A percentile compares a stretch with the other conserved stretches of the same genome.
Conservation (phyloP, 1,140 invertebrate genomes). For the Drosophila sulfurigaster region DNA sequence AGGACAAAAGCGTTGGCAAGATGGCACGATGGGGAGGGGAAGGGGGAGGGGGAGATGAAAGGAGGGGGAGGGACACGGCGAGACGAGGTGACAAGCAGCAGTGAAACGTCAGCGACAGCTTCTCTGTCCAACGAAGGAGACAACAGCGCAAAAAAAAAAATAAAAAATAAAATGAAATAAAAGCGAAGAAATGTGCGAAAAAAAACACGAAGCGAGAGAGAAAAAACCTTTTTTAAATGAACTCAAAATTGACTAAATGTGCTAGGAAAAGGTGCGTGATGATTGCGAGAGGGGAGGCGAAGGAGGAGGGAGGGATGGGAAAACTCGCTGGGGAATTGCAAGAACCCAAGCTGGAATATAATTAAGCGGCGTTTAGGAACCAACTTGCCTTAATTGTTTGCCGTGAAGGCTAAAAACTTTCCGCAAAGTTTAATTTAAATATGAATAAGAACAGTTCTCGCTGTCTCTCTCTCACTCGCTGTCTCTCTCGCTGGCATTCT, state of each 20-base stretch:
- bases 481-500: slow-evolving; percentile 2
- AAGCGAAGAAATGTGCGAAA: slow-evolving; percentile 21
- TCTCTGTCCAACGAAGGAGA: slow-evolving; percentile 54
- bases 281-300: neutral
- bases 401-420: slow-evolving; percentile 60
- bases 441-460: slow-evolving; percentile 59
- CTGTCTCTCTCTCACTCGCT: neutral
- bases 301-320: neutral
- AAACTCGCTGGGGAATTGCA: slow-evolving; percentile 50
- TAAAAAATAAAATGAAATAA: slow-evolving; percentile 16
- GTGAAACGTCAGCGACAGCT: slow-evolving; percentile 58
- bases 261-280: slow-evolving; percentile 69
- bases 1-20: neutral
- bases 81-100: slow-evolving; percentile 48
- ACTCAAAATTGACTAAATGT: slow-evolving; percentile 83
- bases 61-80: neutral
- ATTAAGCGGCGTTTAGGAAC: slow-evolving; percentile 80
- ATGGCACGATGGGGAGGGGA: neutral
- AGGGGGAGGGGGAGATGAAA: too few relatives aligned
- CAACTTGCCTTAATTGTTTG: slow-evolving; percentile 53
- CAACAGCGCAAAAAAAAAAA: slow-evolving; percentile 30
- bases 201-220: slow-evolving; percentile 16
- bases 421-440: slow-evolving; percentile 79
- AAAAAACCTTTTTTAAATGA: slow-evolving; percentile 70
- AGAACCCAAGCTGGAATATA: slow-evolving; percentile 56